phyloP scores from a whole-genome alignment of 2,888 invertebrate species.

The Hypomecis punctinalis region DNA sequence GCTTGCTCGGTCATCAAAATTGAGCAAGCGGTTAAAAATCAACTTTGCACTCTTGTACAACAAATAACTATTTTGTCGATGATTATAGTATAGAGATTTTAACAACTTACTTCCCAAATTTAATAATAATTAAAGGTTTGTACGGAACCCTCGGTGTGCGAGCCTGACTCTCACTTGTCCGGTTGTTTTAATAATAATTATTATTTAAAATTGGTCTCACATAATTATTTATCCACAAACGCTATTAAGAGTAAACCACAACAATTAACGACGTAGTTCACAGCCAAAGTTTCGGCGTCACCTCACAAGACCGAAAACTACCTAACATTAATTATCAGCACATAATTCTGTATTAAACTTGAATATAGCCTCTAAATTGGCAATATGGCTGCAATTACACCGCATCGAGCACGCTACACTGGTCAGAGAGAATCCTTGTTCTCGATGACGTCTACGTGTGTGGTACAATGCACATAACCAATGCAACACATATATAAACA shows the following conservation, averaged over 20 bases:
- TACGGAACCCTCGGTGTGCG: too few species aligned
- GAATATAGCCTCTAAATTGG: slow-evolving; percentile 56
- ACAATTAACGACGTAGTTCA: neutral
- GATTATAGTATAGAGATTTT: too few species aligned
- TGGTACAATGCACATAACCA: slow-evolving; percentile 52
- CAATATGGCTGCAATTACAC: slow-evolving; percentile 68
- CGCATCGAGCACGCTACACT: slow-evolving; percentile 56
- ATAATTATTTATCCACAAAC: too few species aligned
- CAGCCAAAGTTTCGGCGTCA: neutral
- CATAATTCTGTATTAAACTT: slow-evolving; percentile 38
- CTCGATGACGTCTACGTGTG: slow-evolving; percentile 53
- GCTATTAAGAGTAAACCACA: neutral
- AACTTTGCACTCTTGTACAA: too few species aligned
- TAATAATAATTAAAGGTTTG: too few species aligned
- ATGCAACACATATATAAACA: neutral
- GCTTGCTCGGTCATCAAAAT: too few species aligned
- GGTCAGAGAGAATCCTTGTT: slow-evolving; percentile 60
- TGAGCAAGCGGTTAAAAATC: too few species aligned
- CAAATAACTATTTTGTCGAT: too few species aligned
- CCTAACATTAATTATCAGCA: slow-evolving; percentile 29
- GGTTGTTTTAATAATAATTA: too few species aligned
- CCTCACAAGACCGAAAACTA: slow-evolving; percentile 5
- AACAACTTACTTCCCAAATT: too few species aligned
- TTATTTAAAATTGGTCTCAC: too few species aligned
- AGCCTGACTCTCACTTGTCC: too few species aligned